These are phyloP conservation scores for Eupleurogrammus muticus DNA, from an alignment of 2,797 vertebrate genomes.

Conservation along the genomic window DNA sequence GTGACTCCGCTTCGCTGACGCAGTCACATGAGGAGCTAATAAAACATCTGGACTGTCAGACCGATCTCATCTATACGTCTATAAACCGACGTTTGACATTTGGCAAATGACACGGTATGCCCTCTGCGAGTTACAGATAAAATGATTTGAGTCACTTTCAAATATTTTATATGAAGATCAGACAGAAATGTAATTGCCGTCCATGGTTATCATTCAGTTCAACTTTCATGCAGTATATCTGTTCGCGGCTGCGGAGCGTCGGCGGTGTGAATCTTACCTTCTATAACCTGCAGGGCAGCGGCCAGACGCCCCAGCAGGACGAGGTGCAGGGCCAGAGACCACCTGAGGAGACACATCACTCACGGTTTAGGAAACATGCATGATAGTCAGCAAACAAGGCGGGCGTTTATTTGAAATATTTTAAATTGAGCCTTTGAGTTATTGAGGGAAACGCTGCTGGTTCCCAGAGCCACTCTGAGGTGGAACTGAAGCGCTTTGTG, in stretches of 20 bases:
- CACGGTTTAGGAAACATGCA: background rate
- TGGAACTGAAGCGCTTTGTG: background rate
- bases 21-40: conserved; percentile 10
- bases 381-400: background rate
- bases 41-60: background rate
- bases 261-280: conserved; percentile 69
- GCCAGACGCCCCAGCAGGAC: conserved; percentile 63
- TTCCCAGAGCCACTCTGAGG: conserved; percentile 29
- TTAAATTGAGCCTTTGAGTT: too few species aligned
- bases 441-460: background rate
- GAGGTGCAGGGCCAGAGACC: conserved; percentile 67
- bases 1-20: background rate
- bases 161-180: background rate
- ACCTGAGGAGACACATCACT: conserved; percentile 67
- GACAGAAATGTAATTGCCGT: background rate
- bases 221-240: background rate
- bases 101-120: background rate
- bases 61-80: too few species aligned
- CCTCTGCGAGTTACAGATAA: background rate
- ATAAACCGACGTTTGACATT: too few species aligned
- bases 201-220: background rate
- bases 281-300: conserved; percentile 68
- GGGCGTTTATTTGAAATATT: too few species aligned
- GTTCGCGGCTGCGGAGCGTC: background rate
- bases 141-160: background rate